Percentiles rank a stretch among this genome's conserved stretches.
Conservation (phyloP, 2,113 vertebrate genomes). For the Cynocephalus volans region DNA sequence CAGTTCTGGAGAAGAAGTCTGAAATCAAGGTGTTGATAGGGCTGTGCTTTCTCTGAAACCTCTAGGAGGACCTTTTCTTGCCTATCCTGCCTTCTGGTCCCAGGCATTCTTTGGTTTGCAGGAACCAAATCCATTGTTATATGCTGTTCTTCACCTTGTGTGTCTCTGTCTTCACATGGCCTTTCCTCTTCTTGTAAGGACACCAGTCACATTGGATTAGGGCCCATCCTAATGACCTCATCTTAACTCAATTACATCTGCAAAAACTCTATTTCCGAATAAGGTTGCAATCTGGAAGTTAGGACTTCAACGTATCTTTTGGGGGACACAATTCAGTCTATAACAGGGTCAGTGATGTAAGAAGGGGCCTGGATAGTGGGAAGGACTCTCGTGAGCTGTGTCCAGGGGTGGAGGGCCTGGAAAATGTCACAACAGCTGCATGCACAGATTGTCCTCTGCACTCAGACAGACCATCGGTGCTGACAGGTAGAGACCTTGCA, state of each 20-base stretch:
- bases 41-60: neutral
- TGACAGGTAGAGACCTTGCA: neutral
- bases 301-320: neutral
- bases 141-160: neutral
- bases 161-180: neutral
- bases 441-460: neutral
- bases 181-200: neutral
- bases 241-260: neutral
- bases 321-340: neutral
- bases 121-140: neutral
- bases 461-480: neutral
- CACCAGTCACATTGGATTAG: neutral
- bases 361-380: neutral
- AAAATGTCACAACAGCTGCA: neutral
- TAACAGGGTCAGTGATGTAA: neutral
- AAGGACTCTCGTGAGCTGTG: neutral
- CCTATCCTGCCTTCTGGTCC: neutral
- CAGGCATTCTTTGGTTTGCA: neutral
- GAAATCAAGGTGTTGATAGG: neutral
- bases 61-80: neutral
- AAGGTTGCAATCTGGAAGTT: neutral
- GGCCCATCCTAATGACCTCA: neutral
- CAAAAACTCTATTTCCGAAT: neutral
- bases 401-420: neutral
- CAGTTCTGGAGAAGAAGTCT: neutral